Percentiles rank a stretch among this genome's conserved stretches.
Evolutionary conservation across 2,797 vertebrate species (phyloP).

Genomic region (Emydoidea blandingii): DNA sequence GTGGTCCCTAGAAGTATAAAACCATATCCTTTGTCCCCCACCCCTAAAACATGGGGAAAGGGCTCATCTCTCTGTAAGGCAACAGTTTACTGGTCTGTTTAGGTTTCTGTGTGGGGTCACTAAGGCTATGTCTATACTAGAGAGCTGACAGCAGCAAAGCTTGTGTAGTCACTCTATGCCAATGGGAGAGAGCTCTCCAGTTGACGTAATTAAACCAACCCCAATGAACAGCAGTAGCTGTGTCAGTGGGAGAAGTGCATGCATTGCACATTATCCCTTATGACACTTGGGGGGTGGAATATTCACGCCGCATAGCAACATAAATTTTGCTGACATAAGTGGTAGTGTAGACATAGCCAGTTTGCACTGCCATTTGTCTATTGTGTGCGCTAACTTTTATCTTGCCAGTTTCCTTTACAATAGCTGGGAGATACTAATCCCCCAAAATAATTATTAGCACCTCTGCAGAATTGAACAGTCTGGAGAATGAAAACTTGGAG

Average conservation of each 20-base stretch:
- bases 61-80: neutral
- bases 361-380: neutral
- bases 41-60: neutral
- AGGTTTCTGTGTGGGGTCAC: neutral
- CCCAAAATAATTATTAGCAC: neutral
- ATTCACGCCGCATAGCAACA: too few relatives aligned
- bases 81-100: neutral
- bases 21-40: neutral
- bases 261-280: too few relatives aligned
- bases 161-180: too few relatives aligned
- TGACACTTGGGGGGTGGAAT: rapidly evolving
- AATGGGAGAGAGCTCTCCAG: too few relatives aligned
- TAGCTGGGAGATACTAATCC: neutral
- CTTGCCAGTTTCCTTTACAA: neutral
- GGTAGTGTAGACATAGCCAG: too few relatives aligned
- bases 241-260: too few relatives aligned
- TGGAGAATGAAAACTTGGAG: neutral
- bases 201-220: too few relatives aligned
- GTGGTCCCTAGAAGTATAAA: neutral
- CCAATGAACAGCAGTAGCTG: too few relatives aligned
- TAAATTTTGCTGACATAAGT: too few relatives aligned
- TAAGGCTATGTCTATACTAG: neutral
- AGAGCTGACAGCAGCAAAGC: too few relatives aligned
- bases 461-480: neutral
- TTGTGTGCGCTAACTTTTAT: neutral